Conservation (phyloP, 1,140 invertebrate species). For the Eumaeus atala region DNA sequence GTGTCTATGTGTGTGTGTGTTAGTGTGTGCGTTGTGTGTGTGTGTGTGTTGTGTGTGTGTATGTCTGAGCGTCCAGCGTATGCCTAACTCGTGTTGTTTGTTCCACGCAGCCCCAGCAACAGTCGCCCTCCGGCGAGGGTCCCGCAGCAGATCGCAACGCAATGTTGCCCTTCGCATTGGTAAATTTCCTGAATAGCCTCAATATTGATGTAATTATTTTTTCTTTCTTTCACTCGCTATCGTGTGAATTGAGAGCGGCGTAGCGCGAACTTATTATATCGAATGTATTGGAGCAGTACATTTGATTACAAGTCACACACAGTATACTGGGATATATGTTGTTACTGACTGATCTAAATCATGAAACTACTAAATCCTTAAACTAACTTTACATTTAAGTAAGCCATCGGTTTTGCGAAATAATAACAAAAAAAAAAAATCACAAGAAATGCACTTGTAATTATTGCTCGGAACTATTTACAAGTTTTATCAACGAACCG, state of each 20-base stretch:
- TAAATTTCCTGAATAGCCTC: slow-evolving; percentile 70
- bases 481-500: too few relatives aligned
- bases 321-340: too few relatives aligned
- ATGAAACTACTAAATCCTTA: too few relatives aligned
- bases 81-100: slow-evolving; percentile 19
- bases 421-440: too few relatives aligned
- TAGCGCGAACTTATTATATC: neutral
- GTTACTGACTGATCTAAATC: too few relatives aligned
- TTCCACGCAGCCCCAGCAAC: slow-evolving; percentile 54
- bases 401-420: too few relatives aligned
- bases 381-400: too few relatives aligned
- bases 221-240: slow-evolving; percentile 41
- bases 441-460: too few relatives aligned
- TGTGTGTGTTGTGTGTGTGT: neutral
- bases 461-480: too few relatives aligned
- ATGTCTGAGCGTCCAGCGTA: neutral
- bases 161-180: slow-evolving; percentile 71
- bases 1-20: neutral
- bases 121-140: slow-evolving; percentile 64
- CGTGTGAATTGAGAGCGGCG: slow-evolving; percentile 15
- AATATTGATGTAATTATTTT: slow-evolving; percentile 71
- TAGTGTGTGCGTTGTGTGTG: neutral
- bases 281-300: too few relatives aligned
- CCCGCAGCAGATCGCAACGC: slow-evolving; percentile 59
- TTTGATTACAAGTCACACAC: too few relatives aligned